Evolutionary conservation across 2,113 vertebrate genomes (phyloP).

Genomic region (Dasyprocta punctata): DNA sequence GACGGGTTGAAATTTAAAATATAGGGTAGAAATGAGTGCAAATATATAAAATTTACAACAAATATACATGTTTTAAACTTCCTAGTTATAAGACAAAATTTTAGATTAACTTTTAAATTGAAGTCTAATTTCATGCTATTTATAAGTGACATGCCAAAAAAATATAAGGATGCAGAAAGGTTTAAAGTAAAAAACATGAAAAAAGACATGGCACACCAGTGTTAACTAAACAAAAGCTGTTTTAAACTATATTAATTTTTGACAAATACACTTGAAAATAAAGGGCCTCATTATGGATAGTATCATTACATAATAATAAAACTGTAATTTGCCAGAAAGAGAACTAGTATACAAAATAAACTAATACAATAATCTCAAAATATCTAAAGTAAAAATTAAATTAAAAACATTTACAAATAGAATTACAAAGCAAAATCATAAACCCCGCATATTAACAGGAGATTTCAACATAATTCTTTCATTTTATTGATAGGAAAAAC

Average conservation of each 20-base stretch:
- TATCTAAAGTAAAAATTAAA: not conserved
- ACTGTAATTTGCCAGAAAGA: not conserved
- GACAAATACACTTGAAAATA: not conserved
- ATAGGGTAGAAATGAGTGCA: not conserved
- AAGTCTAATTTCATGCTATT: not conserved
- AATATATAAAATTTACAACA: not conserved
- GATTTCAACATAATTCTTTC: not conserved
- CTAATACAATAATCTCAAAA: not conserved
- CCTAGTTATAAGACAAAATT: not conserved
- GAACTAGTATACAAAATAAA: not conserved
- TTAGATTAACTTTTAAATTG: not conserved
- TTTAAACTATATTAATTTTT: not conserved
- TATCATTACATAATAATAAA: not conserved
- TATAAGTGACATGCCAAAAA: not conserved
- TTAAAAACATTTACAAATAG: not conserved
- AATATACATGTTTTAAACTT: not conserved
- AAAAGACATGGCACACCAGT: not conserved
- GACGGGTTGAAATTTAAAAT: not conserved
- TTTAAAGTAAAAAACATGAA: not conserved
- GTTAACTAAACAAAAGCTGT: not conserved
- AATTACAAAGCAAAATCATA: not conserved
- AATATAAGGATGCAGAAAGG: not conserved
- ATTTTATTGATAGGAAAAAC: not conserved
- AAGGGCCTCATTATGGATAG: not conserved
- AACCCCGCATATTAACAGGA: not conserved